Evolutionary conservation across 2,797 vertebrate species (phyloP).

Genomic region (Gastrophryne carolinensis): DNA sequence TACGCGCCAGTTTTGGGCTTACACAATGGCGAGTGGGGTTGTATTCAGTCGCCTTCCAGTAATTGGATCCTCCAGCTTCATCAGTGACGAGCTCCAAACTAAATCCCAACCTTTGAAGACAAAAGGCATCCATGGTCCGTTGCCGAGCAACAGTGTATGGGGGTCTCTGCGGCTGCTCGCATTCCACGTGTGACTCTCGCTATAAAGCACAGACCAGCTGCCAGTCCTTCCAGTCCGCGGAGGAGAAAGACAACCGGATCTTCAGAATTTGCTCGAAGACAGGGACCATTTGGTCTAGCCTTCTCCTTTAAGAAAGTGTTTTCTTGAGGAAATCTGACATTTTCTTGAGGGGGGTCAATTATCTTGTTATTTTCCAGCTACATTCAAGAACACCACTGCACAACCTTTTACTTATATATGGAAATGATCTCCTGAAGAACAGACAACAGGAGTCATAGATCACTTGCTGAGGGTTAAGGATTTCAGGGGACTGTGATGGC

Average conservation of each 20-base stretch:
- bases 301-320: too few relatives aligned
- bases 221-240: background rate
- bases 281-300: too few relatives aligned
- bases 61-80: background rate
- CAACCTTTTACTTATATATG: too few relatives aligned
- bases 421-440: background rate
- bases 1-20: background rate
- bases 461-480: background rate
- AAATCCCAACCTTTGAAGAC: background rate
- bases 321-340: too few relatives aligned
- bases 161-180: background rate
- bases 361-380: too few relatives aligned
- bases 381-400: too few relatives aligned
- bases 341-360: too few relatives aligned
- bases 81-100: background rate
- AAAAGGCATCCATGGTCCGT: background rate
- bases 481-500: slow-evolving; percentile 2
- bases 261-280: too few relatives aligned
- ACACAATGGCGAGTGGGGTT: background rate
- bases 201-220: slow-evolving; percentile 31
- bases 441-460: background rate
- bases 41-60: background rate
- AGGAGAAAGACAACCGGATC: background rate
- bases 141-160: slow-evolving; percentile 37
- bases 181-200: slow-evolving; percentile 36